Evolutionary conservation across 2,797 vertebrate genomes (phyloP), one percentile per base, ranked within the genome.

Genomic region (Melanotaenia pygmaea): DNA sequence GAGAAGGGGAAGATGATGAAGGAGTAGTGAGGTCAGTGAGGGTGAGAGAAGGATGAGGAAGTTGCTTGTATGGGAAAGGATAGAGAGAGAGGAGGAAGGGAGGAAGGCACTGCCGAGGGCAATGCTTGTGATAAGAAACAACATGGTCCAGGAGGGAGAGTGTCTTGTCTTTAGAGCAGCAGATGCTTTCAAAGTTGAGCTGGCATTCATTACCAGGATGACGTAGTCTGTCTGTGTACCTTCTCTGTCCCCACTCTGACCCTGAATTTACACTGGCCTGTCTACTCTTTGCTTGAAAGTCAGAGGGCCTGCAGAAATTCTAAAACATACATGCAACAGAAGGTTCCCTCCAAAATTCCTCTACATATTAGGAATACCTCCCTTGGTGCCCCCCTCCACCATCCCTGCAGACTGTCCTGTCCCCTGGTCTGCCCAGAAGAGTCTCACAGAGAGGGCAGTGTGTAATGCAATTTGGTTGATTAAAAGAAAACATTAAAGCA

Each of bases 401-500:
- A 58, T 74, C 72, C 60, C 51, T 59, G 32, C 65, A 57, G 50
- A 40, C 64, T 78, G 72, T 64, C 72, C 71, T 70, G 59, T 66
- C 67, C 63, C 64, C 56, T 76, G 35, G 66, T 76, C 72, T 77
- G 58, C 14, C 24, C 72, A 5, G 20, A 59, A 60, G 85, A 87
- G 88, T 90, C 82, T 88, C 43, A 5, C 50, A 40, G 84, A 79
- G 85, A 74, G 84, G 81, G 83, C 91, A 85, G 86, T 92, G 90
- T 91, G 91, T 95, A 95, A 95, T 95, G 94, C 93, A 95, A 95
- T 95, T 95, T 95, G 93, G 94, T 95, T 95, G 94, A 95, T 95
- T 95, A 95, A 95, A 95, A 94, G 94, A 94, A 95, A 95, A 95
- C 95, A 95, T 95, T 95, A 95, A 94, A 94, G 94, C 93, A 91